Evolutionary conservation across 2,797 vertebrate genomes (phyloP).

Genomic region (Dicrostonyx torquatus): DNA sequence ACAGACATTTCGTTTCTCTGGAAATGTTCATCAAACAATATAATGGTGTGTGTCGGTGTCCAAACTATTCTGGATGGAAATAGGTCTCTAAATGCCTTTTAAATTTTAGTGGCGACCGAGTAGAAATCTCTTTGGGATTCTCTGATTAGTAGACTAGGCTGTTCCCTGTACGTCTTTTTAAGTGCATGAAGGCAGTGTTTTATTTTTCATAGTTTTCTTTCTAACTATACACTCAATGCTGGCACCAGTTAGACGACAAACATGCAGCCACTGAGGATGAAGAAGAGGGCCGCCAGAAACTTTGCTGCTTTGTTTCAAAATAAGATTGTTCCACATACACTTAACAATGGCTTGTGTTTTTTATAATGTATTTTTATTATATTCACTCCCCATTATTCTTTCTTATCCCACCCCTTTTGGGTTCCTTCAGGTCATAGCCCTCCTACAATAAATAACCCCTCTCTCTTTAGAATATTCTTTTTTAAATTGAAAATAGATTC

Average conservation of each 20-base stretch:
- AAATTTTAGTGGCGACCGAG: slow-evolving; percentile 59
- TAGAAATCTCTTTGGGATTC: slow-evolving; percentile 54
- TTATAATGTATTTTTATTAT: neutral
- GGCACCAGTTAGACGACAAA: neutral
- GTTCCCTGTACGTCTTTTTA: neutral
- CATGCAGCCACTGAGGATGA: neutral
- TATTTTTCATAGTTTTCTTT: neutral
- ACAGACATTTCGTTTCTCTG: slow-evolving; percentile 68
- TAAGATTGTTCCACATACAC: neutral
- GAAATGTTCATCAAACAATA: slow-evolving; percentile 71
- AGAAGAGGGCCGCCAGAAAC: neutral
- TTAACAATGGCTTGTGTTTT: neutral
- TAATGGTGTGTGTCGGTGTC: slow-evolving; percentile 62
- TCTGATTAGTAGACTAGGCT: slow-evolving; percentile 29
- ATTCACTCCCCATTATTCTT: neutral
- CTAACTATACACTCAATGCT: neutral
- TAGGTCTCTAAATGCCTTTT: slow-evolving; percentile 60
- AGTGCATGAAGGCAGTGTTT: neutral
- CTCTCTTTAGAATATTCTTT: neutral
- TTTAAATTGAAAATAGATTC: neutral
- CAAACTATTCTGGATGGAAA: slow-evolving; percentile 63
- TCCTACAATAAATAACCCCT: neutral
- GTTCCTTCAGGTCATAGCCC: neutral
- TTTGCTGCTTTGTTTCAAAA: neutral
- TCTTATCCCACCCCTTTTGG: neutral